phyloP scores from a whole-genome alignment of 2,888 invertebrate species.

The Oxyteleia sp. region DNA sequence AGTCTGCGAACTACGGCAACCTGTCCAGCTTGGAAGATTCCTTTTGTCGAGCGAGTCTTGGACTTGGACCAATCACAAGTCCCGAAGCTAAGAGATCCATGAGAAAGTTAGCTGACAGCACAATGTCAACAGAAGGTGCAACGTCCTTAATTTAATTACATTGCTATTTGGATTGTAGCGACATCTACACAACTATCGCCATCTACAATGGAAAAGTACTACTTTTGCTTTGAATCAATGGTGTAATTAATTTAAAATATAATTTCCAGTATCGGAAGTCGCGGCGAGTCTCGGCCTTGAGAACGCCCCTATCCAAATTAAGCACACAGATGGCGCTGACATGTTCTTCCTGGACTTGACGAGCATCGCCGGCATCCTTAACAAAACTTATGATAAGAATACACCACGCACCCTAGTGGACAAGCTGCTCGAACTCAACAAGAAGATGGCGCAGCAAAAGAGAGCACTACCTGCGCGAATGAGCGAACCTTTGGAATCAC shows the following conservation, averaged over 20 bases:
- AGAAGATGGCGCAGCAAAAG: neutral
- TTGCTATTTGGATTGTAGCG: neutral
- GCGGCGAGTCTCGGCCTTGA: neutral
- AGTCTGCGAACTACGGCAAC: constrained; percentile 86
- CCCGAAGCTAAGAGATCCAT: constrained; percentile 76
- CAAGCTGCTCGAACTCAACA: constrained; percentile 39
- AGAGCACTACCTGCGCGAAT: neutral
- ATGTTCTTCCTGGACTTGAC: constrained; percentile 11
- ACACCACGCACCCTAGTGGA: constrained; percentile 37
- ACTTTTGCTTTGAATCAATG: too few relatives aligned
- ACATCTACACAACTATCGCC: too few relatives aligned
- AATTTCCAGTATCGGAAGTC: constrained; percentile 11
- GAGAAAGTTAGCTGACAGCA: constrained; percentile 80
- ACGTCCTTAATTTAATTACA: neutral
- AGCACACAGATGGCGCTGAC: constrained; percentile 1
- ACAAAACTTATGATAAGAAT: constrained; percentile 13
- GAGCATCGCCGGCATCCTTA: constrained; percentile 53
- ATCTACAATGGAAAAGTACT: too few relatives aligned
- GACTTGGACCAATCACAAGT: constrained; percentile 77
- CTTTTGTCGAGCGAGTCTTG: constrained; percentile 80
- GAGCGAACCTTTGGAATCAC: neutral
- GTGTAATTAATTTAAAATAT: too few relatives aligned
- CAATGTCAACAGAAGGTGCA: constrained; percentile 80
- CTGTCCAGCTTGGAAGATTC: constrained; percentile 72
- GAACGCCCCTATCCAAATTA: neutral